Evolutionary conservation across 2,113 vertebrate species (phyloP).

Genomic region (Microtus pennsylvanicus): DNA sequence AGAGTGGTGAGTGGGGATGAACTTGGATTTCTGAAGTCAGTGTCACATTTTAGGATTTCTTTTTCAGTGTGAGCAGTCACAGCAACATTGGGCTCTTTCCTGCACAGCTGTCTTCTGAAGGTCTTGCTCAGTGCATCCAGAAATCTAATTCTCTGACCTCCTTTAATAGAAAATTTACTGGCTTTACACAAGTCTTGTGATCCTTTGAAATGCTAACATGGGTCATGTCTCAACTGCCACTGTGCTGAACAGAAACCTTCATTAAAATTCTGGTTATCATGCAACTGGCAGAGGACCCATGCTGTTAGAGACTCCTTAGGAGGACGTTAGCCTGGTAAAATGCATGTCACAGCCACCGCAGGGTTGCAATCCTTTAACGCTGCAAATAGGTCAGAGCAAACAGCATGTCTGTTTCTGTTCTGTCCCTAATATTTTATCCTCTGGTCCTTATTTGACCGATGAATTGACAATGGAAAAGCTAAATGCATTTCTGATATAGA

Average conservation of each 20-base stretch:
- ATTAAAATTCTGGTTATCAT: conserved; percentile 61
- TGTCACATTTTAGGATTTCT: conserved; percentile 76
- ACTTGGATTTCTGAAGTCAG: conserved; percentile 75
- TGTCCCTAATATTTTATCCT: background rate
- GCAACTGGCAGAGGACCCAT: background rate
- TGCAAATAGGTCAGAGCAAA: conserved; percentile 17
- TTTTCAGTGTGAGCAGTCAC: conserved; percentile 70
- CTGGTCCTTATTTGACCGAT: conserved; percentile 34
- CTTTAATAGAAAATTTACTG: conserved; percentile 72
- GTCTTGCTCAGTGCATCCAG: conserved; percentile 75
- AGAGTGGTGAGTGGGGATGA: background rate
- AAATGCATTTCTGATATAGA: conserved; percentile 70
- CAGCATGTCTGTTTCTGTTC: background rate
- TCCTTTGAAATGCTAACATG: conserved; percentile 77
- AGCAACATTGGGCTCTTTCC: conserved; percentile 64
- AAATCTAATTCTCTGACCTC: conserved; percentile 75
- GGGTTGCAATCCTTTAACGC: background rate
- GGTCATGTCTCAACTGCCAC: conserved; percentile 53
- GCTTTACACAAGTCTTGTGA: conserved; percentile 56
- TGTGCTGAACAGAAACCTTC: background rate
- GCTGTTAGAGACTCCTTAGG: conserved; percentile 41
- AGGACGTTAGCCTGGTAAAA: background rate
- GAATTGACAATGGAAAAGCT: conserved; percentile 57
- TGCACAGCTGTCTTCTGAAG: conserved; percentile 81
- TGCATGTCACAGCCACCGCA: background rate